phyloP scores from a whole-genome alignment of 2,888 invertebrate species.

The Tachina lurida region DNA sequence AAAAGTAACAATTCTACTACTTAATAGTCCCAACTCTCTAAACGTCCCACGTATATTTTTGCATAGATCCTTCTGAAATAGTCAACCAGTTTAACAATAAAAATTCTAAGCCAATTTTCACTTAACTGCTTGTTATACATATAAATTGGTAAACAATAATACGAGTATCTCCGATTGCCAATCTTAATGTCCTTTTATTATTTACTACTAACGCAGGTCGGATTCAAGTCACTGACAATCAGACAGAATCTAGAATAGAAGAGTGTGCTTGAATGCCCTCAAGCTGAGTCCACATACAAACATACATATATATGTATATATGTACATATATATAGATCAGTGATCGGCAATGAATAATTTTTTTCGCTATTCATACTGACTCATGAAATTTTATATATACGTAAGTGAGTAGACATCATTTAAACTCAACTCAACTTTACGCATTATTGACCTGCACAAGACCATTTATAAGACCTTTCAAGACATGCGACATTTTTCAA shows the following conservation, averaged over 20 bases:
- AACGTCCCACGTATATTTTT: neutral
- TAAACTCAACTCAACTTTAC: no score
- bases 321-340: no score
- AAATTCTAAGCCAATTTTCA: conserved; percentile 47
- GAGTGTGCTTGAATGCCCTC: conserved; percentile 42
- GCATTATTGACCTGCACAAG: no score
- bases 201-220: conserved; percentile 35
- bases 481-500: no score
- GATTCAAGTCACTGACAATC: conserved; percentile 15
- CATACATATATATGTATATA: no score
- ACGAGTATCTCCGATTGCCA: conserved; percentile 58
- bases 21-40: neutral
- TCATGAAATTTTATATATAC: no score
- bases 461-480: no score
- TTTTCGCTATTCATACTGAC: no score
- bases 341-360: no score
- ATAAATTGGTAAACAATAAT: conserved; percentile 56
- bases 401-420: no score
- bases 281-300: no score
- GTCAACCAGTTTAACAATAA: conserved; percentile 28
- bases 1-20: no score
- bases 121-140: conserved; percentile 34
- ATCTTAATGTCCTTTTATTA: conserved; percentile 70
- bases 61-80: neutral
- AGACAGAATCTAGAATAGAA: conserved; percentile 28